Percentiles rank a stretch among this genome's conserved stretches.
These are phyloP conservation scores for Octomys mimax DNA, from an alignment of 2,797 vertebrate genomes.

Conservation along the genomic window DNA sequence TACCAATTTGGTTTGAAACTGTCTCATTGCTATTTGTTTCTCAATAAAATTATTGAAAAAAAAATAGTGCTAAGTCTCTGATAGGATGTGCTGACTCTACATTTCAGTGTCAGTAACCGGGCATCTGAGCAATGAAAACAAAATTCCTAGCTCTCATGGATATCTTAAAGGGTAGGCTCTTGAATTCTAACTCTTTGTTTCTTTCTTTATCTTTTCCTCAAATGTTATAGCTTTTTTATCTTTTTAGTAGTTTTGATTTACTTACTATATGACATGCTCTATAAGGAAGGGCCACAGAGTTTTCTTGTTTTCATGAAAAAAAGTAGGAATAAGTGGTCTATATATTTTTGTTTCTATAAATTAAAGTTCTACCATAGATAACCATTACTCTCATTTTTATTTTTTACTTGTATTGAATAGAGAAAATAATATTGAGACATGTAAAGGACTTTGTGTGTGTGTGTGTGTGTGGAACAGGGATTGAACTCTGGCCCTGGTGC, in stretches of 20 bases:
- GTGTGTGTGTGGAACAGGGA: too few species aligned
- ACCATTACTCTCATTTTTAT: background rate
- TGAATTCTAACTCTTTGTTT: background rate
- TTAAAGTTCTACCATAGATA: background rate
- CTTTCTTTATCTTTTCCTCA: background rate
- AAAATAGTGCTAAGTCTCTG: background rate
- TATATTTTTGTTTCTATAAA: background rate
- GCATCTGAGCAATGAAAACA: background rate
- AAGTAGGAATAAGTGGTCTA: background rate
- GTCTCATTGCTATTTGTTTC: too few species aligned
- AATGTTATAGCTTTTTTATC: background rate
- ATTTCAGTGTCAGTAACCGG: background rate
- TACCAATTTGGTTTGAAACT: too few species aligned
- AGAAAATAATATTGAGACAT: background rate
- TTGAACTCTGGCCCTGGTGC: too few species aligned
- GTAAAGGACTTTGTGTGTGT: too few species aligned
- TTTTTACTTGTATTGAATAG: background rate
- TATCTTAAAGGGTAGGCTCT: background rate
- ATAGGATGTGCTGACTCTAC: background rate
- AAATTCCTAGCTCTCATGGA: background rate
- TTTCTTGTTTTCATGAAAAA: background rate
- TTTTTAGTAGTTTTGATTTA: background rate
- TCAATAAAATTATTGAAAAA: too few species aligned
- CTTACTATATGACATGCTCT: background rate
- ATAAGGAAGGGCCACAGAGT: background rate